Conservation (phyloP, 2,888 invertebrate genomes). For the Tillus elongatus region DNA sequence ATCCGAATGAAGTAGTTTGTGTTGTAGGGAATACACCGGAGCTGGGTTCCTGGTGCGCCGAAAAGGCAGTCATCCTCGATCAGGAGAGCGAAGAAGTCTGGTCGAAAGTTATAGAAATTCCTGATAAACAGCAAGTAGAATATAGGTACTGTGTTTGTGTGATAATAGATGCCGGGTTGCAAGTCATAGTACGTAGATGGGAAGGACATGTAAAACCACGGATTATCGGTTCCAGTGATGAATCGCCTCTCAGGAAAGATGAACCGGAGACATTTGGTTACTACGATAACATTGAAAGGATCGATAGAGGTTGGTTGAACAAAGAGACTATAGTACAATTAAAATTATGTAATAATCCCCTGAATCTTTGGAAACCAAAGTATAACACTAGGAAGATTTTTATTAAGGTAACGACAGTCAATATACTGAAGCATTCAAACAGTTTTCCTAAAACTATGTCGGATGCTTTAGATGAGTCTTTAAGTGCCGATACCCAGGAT, state of each 20-base stretch:
- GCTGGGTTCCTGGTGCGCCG: slow-evolving; percentile 64
- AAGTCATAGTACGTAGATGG: slow-evolving; percentile 64
- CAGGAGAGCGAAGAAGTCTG: slow-evolving; percentile 50
- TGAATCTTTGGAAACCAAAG: slow-evolving; percentile 66
- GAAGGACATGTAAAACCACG: slow-evolving; percentile 69
- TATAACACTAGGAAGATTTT: slow-evolving; percentile 57
- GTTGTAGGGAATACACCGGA: slow-evolving; percentile 59
- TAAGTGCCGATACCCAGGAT: slow-evolving; percentile 55
- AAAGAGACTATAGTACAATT: slow-evolving; percentile 75
- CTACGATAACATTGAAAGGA: slow-evolving; percentile 47
- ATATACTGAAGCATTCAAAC: slow-evolving; percentile 29
- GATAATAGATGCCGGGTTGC: slow-evolving; percentile 50
- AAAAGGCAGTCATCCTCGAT: slow-evolving; percentile 48
- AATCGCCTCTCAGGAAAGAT: slow-evolving; percentile 26
- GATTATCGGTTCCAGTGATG: slow-evolving; percentile 41
- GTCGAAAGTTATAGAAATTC: slow-evolving; percentile 56
- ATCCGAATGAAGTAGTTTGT: slow-evolving; percentile 56
- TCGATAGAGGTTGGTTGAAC: slow-evolving; percentile 78
- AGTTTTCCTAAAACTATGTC: slow-evolving; percentile 33
- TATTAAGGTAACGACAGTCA: slow-evolving; percentile 51
- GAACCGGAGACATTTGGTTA: slow-evolving; percentile 59
- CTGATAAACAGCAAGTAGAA: slow-evolving; percentile 55
- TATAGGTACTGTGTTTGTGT: slow-evolving; percentile 73
- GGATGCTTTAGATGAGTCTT: slow-evolving; percentile 50
- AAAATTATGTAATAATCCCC: slow-evolving; percentile 70